phyloP scores from a whole-genome alignment of 2,113 vertebrate species.

The Mungos mungo region DNA sequence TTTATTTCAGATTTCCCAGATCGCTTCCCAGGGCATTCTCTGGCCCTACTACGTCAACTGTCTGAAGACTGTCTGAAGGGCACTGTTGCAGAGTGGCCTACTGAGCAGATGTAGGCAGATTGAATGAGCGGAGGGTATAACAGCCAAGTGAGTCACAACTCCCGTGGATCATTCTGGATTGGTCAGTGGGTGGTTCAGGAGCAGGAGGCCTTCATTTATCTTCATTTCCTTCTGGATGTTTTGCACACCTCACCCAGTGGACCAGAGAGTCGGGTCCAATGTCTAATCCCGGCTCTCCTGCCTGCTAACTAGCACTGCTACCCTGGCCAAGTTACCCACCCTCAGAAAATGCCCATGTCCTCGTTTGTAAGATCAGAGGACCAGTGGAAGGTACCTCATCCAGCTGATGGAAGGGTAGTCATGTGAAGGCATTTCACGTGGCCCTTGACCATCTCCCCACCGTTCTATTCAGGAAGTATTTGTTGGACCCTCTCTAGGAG shows the following conservation, averaged over 20 bases:
- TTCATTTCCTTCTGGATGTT: background rate
- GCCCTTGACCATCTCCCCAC: background rate
- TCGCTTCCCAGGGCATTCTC: background rate
- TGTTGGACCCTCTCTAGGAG: background rate
- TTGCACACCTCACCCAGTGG: background rate
- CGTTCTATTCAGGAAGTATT: background rate
- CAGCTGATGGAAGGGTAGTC: background rate
- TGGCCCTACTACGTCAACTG: background rate
- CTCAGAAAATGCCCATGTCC: background rate
- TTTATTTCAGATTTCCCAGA: background rate
- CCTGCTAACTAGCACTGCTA: background rate
- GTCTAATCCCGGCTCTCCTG: background rate
- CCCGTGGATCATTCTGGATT: background rate
- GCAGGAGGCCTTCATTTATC: background rate
- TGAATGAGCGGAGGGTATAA: background rate
- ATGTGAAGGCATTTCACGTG: background rate
- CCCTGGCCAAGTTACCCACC: background rate
- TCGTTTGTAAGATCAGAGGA: background rate
- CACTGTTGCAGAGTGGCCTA: background rate
- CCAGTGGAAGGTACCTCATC: background rate
- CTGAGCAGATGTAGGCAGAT: background rate
- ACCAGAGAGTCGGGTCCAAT: background rate
- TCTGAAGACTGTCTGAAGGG: background rate
- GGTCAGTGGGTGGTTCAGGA: background rate
- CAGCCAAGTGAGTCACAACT: background rate